Percentiles rank a stretch among this genome's conserved stretches.
Evolutionary conservation across 2,113 vertebrate species (phyloP).

Genomic region (Trachemys scripta): DNA sequence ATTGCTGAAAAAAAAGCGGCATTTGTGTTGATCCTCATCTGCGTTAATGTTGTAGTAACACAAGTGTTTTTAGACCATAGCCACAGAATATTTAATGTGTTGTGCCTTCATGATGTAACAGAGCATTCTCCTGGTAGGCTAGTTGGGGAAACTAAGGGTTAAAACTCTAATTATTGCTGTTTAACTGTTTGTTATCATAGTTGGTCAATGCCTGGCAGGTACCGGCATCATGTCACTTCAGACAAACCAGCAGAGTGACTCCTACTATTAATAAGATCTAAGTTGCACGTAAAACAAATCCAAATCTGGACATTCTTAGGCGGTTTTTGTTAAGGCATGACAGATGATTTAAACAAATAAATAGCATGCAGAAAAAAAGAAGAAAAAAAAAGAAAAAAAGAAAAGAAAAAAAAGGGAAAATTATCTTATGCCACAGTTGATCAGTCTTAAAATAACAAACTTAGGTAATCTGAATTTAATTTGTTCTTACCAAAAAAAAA

Average conservation of each 20-base stretch:
- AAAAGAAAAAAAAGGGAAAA: conserved; percentile 69
- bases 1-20: conserved; percentile 78
- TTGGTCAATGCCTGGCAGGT: conserved; percentile 91
- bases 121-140: conserved; percentile 88
- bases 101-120: conserved; percentile 96
- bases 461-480: conserved; percentile 84
- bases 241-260: conserved; percentile 80
- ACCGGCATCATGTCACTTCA: conserved; percentile 81
- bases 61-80: conserved; percentile 87
- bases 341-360: conserved; percentile 91
- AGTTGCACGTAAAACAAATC: conserved; percentile 90
- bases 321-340: conserved; percentile 92
- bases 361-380: conserved; percentile 91
- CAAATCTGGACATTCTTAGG: conserved; percentile 82
- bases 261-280: conserved; percentile 82
- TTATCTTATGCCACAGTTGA: conserved; percentile 87
- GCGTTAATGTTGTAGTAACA: conserved; percentile 85
- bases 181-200: conserved; percentile 89
- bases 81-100: conserved; percentile 92
- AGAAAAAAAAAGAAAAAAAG: conserved; percentile 78
- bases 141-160: conserved; percentile 84
- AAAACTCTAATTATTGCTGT: conserved; percentile 85
- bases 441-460: conserved; percentile 75
- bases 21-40: conserved; percentile 83
- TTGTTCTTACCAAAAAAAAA: conserved; percentile 83